A percentile compares a stretch with the other conserved stretches of the same genome.
Conservation (phyloP, 2,888 invertebrate genomes). For the Drosophila kuntzei region DNA sequence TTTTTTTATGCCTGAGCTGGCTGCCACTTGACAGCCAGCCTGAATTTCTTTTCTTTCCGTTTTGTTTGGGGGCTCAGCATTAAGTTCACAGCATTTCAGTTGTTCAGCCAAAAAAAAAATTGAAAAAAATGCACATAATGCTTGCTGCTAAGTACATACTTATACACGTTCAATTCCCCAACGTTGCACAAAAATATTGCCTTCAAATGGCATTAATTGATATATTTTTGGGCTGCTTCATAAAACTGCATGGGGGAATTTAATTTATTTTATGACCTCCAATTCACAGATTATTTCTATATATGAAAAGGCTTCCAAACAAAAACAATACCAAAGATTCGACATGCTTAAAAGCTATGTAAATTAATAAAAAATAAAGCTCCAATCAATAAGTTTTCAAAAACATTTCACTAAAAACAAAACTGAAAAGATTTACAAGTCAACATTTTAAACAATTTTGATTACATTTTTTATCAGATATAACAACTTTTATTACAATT, state of each 20-base stretch:
- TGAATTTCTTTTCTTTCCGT: conserved; percentile 52
- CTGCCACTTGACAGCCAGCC: conserved; percentile 74
- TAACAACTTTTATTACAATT: not conserved
- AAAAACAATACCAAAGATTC: not conserved
- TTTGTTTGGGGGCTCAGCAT: conserved; percentile 46
- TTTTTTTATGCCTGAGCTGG: conserved; percentile 62
- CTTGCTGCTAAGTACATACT: conserved; percentile 42
- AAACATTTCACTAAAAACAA: too few species aligned
- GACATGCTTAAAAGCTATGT: not conserved
- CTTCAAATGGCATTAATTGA: conserved; percentile 42
- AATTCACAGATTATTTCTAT: not conserved
- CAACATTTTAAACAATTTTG: too few species aligned
- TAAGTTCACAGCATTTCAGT: conserved; percentile 66
- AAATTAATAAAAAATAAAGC: not conserved
- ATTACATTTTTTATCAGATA: not conserved
- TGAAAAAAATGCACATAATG: conserved; percentile 23
- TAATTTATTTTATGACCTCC: conserved; percentile 1
- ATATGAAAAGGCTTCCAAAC: not conserved
- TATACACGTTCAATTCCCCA: conserved; percentile 43
- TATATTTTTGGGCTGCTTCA: conserved; percentile 10
- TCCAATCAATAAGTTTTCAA: too few species aligned
- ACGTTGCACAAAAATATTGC: conserved; percentile 18
- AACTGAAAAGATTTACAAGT: too few species aligned
- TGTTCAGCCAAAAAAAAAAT: conserved; percentile 30
- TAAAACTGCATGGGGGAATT: not conserved